Percentiles rank a stretch among this genome's conserved stretches.
Conservation (phyloP, 2,797 vertebrate species). For the Cossypha niveicapilla region DNA sequence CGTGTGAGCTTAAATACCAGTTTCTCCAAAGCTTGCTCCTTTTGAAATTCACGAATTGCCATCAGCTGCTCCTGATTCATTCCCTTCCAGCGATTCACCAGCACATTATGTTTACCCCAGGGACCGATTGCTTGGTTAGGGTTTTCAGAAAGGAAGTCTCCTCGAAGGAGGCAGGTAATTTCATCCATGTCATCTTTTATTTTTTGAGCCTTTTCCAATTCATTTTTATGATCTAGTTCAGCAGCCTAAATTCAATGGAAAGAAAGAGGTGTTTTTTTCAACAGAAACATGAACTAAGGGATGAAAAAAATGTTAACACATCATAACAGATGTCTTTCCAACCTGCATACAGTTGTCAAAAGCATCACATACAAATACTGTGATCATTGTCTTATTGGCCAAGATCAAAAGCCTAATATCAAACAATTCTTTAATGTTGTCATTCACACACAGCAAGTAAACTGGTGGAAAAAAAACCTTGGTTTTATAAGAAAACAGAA, state of each 20-base stretch:
- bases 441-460: background rate
- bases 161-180: conserved; percentile 70
- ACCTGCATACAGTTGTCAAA: background rate
- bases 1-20: conserved; percentile 67
- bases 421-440: background rate
- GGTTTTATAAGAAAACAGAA: background rate
- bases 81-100: conserved; percentile 76
- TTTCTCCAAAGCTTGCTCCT: conserved; percentile 83
- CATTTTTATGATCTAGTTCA: conserved; percentile 70
- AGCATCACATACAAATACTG: background rate
- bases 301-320: background rate
- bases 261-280: background rate
- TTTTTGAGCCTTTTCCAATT: conserved; percentile 53
- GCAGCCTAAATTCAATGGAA: conserved; percentile 62
- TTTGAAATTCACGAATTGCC: conserved; percentile 72
- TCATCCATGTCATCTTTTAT: conserved; percentile 71
- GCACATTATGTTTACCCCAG: conserved; percentile 67
- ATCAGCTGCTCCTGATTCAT: conserved; percentile 73
- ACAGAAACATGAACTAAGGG: background rate
- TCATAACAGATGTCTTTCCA: background rate
- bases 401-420: background rate
- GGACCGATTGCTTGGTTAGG: conserved; percentile 60
- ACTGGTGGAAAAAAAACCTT: background rate
- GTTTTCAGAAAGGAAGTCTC: conserved; percentile 73
- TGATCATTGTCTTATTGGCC: background rate